Evolutionary conservation across 2,113 vertebrate species (phyloP).

Genomic region (Pantherophis guttatus): DNA sequence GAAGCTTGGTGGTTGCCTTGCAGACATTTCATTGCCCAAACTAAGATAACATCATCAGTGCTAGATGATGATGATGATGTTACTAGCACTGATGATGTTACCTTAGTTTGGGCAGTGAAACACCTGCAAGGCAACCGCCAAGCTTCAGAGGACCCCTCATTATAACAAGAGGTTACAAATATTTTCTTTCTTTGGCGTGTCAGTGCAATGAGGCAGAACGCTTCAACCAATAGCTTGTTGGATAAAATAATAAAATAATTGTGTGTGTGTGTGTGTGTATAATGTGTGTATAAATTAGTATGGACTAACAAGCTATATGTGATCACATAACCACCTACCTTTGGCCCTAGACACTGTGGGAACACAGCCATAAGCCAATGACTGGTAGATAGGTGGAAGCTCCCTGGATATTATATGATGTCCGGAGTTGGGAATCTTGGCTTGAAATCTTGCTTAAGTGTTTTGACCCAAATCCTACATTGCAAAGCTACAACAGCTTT

Average conservation of each 20-base stretch:
- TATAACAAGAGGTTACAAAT: neutral
- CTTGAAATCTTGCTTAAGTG: neutral
- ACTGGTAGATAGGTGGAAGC: neutral
- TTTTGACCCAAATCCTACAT: neutral
- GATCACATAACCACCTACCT: neutral
- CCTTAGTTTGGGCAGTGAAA: neutral
- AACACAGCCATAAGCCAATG: neutral
- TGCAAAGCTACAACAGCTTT: neutral
- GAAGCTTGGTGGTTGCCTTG: neutral
- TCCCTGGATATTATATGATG: neutral
- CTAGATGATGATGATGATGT: too few relatives aligned
- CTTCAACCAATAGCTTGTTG: neutral
- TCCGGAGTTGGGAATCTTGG: neutral
- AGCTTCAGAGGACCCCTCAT: neutral
- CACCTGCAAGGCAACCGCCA: neutral
- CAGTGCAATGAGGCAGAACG: neutral
- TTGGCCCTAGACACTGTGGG: neutral
- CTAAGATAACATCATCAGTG: too few relatives aligned
- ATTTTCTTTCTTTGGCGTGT: neutral
- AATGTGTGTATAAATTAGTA: neutral
- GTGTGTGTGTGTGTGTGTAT: neutral
- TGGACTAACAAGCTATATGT: neutral
- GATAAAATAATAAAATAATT: neutral
- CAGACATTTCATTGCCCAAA: neutral
- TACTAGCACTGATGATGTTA: neutral